Evolutionary conservation across 1,140 invertebrate species (phyloP).

Genomic region (Rhyacophila brunnea): DNA sequence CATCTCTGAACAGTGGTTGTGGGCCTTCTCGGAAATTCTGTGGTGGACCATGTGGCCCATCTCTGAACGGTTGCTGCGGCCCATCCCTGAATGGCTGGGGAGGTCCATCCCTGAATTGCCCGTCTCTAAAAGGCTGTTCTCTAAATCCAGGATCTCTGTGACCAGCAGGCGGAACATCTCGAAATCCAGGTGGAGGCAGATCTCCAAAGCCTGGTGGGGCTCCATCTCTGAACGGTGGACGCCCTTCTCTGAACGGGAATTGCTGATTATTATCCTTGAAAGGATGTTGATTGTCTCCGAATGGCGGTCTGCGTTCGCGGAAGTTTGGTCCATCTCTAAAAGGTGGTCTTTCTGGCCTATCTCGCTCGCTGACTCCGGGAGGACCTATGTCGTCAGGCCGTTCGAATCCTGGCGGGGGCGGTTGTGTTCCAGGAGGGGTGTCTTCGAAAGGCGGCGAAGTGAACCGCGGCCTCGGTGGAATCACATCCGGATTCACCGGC

Average conservation of each 20-base stretch:
- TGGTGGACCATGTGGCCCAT: conserved; percentile 40
- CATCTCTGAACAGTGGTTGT: conserved; percentile 42
- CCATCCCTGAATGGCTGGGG: conserved; percentile 15
- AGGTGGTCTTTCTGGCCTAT: conserved; percentile 44
- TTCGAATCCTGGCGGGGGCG: conserved; percentile 56
- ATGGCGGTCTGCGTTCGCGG: conserved; percentile 38
- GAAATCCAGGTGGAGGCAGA: not conserved
- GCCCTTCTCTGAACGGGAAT: conserved; percentile 41
- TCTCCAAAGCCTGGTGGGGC: conserved; percentile 34
- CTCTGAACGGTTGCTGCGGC: conserved; percentile 38
- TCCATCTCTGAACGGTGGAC: conserved; percentile 9
- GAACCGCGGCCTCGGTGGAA: conserved; percentile 44
- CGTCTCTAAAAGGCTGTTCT: conserved; percentile 14
- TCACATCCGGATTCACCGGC: conserved; percentile 40
- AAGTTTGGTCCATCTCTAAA: conserved; percentile 22
- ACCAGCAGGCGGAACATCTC: conserved; percentile 17
- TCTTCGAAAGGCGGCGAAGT: conserved; percentile 48
- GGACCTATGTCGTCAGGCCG: conserved; percentile 44
- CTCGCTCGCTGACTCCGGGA: conserved; percentile 38
- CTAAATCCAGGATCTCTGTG: conserved; percentile 15
- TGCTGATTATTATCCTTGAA: conserved; percentile 38
- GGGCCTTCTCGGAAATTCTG: conserved; percentile 40
- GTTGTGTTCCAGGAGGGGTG: conserved; percentile 50
- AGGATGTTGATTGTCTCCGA: conserved; percentile 35
- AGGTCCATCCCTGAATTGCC: conserved; percentile 39